Conservation (phyloP, 2,888 invertebrate genomes). For the Drosophila monieri region DNA sequence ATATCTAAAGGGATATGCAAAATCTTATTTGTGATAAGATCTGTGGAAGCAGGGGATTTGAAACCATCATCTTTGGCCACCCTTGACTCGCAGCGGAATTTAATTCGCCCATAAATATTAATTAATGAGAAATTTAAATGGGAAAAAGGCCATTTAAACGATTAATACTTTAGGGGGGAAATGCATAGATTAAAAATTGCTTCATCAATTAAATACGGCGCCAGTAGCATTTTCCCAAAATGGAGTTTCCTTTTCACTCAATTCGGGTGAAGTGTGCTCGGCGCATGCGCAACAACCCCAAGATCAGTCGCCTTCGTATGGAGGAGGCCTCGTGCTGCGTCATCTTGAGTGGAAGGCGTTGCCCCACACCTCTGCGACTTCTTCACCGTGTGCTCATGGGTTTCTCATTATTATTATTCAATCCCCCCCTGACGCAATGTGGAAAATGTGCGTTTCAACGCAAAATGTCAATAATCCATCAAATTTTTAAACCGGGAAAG, state of each 20-base stretch:
- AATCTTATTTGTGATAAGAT: conserved; percentile 65
- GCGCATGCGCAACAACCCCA: conserved; percentile 55
- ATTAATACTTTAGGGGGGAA: conserved; percentile 40
- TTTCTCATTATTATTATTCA: conserved; percentile 79
- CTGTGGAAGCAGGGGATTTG: conserved; percentile 16
- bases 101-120: conserved; percentile 65
- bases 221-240: conserved; percentile 59
- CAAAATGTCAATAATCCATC: conserved; percentile 63
- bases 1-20: conserved; percentile 62
- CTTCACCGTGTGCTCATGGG: conserved; percentile 61
- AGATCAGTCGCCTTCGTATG: conserved; percentile 21
- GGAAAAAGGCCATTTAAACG: conserved; percentile 59
- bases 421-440: conserved; percentile 56
- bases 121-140: conserved; percentile 66
- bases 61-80: conserved; percentile 39
- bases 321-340: conserved; percentile 53
- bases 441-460: conserved; percentile 69
- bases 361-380: conserved; percentile 20
- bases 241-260: conserved; percentile 51
- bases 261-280: conserved; percentile 51
- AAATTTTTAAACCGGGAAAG: conserved; percentile 29
- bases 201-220: conserved; percentile 55
- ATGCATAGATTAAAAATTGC: conserved; percentile 2
- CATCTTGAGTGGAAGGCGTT: conserved; percentile 52
- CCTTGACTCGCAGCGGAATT: conserved; percentile 20